Evolutionary conservation across 2,797 vertebrate genomes (phyloP), one percentile per base, ranked within the genome.

Genomic region (Poecilia wingei): DNA sequence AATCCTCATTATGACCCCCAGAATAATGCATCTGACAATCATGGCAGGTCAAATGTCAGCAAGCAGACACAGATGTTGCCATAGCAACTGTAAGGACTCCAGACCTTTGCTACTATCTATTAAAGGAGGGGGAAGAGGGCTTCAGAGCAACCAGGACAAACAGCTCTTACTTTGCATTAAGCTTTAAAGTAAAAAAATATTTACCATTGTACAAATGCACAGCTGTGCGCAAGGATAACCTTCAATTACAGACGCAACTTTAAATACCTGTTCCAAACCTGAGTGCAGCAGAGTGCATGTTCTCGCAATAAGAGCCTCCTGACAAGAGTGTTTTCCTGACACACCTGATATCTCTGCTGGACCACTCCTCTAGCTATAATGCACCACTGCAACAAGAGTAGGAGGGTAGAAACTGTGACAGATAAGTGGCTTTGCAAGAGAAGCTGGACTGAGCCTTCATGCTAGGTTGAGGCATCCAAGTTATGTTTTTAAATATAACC

Each of bases 31-130:
- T 85, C 84, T 89, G 89, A 92, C 89, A 88, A 87, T 82, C 46
- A 68, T 69, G 82, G 86, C 75, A 41, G 92, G 94, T 92, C 91
- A 94, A 89, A 93, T 93, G 93, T 94, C 89, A 93, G 77, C 74
- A 75, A 81, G 76, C 75, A 92, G 89, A 92, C 89, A 93, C 91
- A 85, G 84, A 72, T 83, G 84, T 91, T 73, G 72, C 89, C 89
- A 93, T 92, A 83, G 91, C 76, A 92, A 95, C 93, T 46, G 81
- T 79, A 74, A 20, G 83, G 10, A 75, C 82, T 81, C 47, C 88
- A 89, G 89, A 91, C 88, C 81, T 87, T 83, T 55, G 74, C 45
- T 78, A 74, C 39, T 78, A 76, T 86, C 78, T 84, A 68, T 76
- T 86, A 78, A 80, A 59, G 72, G 76, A 75, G 82, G 81, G 79